Conservation (phyloP, 2,113 vertebrate genomes). For the Delphinus delphis region DNA sequence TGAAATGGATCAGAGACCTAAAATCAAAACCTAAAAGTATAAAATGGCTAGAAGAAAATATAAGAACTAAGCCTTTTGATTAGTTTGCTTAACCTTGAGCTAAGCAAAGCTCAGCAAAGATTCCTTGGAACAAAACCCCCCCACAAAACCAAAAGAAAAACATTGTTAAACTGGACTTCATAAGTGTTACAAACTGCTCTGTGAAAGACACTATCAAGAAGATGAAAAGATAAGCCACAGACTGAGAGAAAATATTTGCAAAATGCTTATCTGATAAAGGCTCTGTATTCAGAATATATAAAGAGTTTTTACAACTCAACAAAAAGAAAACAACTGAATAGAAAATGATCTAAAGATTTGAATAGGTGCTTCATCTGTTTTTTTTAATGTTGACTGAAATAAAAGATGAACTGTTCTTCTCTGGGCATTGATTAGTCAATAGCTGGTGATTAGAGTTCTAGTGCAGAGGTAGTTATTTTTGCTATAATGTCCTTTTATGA, state of each 20-base stretch:
- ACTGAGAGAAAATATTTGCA: constrained; percentile 24
- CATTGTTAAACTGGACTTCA: background rate
- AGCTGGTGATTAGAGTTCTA: background rate
- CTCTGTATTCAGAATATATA: background rate
- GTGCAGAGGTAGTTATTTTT: background rate
- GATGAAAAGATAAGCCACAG: background rate
- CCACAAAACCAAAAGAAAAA: background rate
- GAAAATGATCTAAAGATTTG: background rate
- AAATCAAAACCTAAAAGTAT: constrained; percentile 26
- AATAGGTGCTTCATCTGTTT: background rate
- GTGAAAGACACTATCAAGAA: background rate
- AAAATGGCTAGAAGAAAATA: background rate
- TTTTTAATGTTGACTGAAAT: background rate
- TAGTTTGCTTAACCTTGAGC: background rate
- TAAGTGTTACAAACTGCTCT: background rate
- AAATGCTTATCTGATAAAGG: background rate
- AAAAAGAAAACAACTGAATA: background rate
- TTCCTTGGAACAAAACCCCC: background rate
- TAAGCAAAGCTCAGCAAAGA: background rate
- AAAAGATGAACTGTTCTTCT: background rate
- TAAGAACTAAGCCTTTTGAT: background rate
- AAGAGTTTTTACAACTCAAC: background rate
- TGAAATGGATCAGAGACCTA: background rate
- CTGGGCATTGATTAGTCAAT: background rate
- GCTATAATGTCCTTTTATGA: background rate